Evolutionary conservation across 2,113 vertebrate genomes (phyloP).

Genomic region (Seriola dumerili): DNA sequence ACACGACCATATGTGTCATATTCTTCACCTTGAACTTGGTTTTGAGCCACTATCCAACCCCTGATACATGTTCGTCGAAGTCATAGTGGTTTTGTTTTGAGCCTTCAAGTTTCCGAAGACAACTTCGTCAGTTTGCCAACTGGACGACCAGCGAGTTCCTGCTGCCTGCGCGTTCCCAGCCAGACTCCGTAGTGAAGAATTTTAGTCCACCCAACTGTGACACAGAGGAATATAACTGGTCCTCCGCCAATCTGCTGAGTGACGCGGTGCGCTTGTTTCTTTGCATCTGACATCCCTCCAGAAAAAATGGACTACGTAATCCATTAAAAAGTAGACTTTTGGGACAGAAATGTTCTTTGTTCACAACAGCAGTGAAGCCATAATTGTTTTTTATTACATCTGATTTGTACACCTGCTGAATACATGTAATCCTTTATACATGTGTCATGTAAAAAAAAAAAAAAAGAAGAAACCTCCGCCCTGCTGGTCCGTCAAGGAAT

Average conservation of each 20-base stretch:
- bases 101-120: constrained; percentile 62
- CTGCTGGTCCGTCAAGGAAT: neutral
- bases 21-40: constrained; percentile 88
- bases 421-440: neutral
- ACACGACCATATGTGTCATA: neutral
- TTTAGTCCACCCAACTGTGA: constrained; percentile 53
- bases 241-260: neutral
- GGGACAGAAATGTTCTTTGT: neutral
- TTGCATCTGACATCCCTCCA: rapidly evolving
- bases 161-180: constrained; percentile 48
- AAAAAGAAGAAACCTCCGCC: neutral
- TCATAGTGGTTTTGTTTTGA: constrained; percentile 75
- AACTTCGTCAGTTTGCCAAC: constrained; percentile 76
- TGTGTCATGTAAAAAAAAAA: neutral
- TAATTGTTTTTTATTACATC: neutral
- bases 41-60: constrained; percentile 81
- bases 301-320: neutral
- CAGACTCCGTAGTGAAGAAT: constrained; percentile 46
- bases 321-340: too few relatives aligned
- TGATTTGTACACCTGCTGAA: neutral
- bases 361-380: too few relatives aligned
- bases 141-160: constrained; percentile 56
- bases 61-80: constrained; percentile 89
- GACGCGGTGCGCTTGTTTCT: constrained; percentile 53
- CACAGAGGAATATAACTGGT: constrained; percentile 52